These are phyloP conservation scores for Suncus etruscus DNA, from an alignment of 2,113 vertebrate species.

Conservation along the genomic window DNA sequence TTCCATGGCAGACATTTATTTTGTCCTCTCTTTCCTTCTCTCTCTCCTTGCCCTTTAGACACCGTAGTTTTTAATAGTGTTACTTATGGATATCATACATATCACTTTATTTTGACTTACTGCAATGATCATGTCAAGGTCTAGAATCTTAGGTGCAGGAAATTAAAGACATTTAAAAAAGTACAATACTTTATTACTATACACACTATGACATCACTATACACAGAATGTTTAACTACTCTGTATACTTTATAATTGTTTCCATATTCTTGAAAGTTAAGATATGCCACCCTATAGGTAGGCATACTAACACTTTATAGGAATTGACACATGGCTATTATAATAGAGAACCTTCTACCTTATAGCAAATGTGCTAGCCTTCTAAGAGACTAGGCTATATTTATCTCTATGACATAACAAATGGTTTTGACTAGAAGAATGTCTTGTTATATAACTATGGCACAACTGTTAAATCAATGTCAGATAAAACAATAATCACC, in stretches of 20 bases:
- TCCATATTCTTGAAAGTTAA: neutral
- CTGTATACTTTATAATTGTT: neutral
- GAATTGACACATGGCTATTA: neutral
- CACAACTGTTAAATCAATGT: neutral
- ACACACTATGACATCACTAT: neutral
- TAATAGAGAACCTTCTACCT: rapidly evolving
- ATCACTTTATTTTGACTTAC: neutral
- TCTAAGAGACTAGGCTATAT: neutral
- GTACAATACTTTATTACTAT: no score
- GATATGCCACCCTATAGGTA: neutral
- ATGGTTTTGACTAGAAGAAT: neutral
- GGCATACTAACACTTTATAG: neutral
- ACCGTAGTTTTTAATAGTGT: no score
- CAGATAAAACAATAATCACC: neutral
- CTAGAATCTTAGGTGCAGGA: neutral
- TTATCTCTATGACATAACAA: neutral
- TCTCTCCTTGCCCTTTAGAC: no score
- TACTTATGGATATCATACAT: no score
- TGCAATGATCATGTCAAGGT: rapidly evolving
- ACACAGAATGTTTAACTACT: neutral
- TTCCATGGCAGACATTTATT: no score
- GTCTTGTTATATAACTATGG: neutral
- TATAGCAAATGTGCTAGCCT: neutral
- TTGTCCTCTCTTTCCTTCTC: no score
- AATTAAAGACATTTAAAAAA: neutral